Conservation (phyloP, 2,888 invertebrate species). For the Drosophila borealis region DNA sequence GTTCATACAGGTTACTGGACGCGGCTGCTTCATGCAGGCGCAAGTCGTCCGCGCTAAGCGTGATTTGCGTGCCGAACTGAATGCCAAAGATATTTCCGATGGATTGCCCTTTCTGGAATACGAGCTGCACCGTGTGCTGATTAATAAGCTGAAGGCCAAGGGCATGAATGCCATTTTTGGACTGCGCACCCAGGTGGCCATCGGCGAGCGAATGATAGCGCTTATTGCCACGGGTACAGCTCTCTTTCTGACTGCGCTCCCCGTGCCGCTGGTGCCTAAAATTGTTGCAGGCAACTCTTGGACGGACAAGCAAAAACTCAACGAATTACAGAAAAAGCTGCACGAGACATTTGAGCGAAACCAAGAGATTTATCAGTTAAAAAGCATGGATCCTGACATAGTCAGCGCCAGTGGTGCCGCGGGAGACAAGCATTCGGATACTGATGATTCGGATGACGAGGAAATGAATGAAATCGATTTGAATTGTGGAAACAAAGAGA, state of each 20-base stretch:
- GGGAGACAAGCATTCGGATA: slow-evolving; percentile 85
- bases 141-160: slow-evolving; percentile 96
- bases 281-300: slow-evolving; percentile 89
- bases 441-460: slow-evolving; percentile 89
- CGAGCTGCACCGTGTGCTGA: slow-evolving; percentile 95
- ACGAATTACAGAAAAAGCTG: slow-evolving; percentile 89
- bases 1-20: slow-evolving; percentile 89
- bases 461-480: slow-evolving; percentile 89
- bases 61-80: slow-evolving; percentile 92
- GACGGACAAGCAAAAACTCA: slow-evolving; percentile 88
- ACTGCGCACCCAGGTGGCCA: slow-evolving; percentile 91
- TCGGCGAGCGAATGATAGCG: slow-evolving; percentile 95
- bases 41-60: slow-evolving; percentile 92
- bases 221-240: slow-evolving; percentile 96
- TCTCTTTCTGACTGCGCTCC: slow-evolving; percentile 91
- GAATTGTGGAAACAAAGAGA: slow-evolving; percentile 91
- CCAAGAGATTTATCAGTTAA: slow-evolving; percentile 89
- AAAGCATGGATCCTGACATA: slow-evolving; percentile 85
- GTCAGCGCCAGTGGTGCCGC: slow-evolving; percentile 27
- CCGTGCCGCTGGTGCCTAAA: slow-evolving; percentile 90
- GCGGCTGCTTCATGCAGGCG: slow-evolving; percentile 89
- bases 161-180: slow-evolving; percentile 98
- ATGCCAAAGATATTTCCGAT: slow-evolving; percentile 97
- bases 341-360: slow-evolving; percentile 90
- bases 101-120: slow-evolving; percentile 98